These are phyloP conservation scores for Neotoxoptera formosana DNA, from an alignment of 1,140 invertebrate genomes.

Conservation along the genomic window DNA sequence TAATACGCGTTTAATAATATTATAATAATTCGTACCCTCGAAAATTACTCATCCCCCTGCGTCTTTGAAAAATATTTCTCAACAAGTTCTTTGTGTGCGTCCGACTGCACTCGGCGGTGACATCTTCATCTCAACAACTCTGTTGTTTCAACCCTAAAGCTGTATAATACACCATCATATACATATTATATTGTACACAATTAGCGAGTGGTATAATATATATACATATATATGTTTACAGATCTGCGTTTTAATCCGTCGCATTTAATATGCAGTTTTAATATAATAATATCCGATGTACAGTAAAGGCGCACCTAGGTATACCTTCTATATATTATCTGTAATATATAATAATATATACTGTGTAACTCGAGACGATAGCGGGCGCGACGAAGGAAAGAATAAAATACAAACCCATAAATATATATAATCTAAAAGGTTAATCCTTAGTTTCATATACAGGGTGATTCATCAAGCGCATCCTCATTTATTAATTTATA, in stretches of 20 bases:
- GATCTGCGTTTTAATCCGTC: not conserved
- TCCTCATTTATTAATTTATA: not conserved
- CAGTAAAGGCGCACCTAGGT: accelerated
- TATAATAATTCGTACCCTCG: not conserved
- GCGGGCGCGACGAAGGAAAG: not conserved
- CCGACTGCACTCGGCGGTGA: not conserved
- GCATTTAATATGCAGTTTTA: not conserved
- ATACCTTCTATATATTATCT: not conserved
- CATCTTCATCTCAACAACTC: not conserved
- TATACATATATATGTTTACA: not conserved
- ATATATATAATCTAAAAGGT: not conserved
- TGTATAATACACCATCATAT: not conserved
- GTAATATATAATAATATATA: not conserved
- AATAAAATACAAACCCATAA: not conserved
- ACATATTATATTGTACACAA: not conserved
- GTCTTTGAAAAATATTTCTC: not conserved
- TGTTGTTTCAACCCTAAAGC: not conserved
- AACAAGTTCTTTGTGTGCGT: not conserved
- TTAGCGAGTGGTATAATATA: not conserved
- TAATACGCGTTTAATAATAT: not conserved
- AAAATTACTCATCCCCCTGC: not conserved
- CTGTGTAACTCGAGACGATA: not conserved
- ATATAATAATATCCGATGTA: not conserved
- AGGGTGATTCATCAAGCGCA: not conserved
- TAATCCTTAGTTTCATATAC: not conserved